phyloP scores from a whole-genome alignment of 2,797 vertebrate species.

The Sebastiscus tertius region DNA sequence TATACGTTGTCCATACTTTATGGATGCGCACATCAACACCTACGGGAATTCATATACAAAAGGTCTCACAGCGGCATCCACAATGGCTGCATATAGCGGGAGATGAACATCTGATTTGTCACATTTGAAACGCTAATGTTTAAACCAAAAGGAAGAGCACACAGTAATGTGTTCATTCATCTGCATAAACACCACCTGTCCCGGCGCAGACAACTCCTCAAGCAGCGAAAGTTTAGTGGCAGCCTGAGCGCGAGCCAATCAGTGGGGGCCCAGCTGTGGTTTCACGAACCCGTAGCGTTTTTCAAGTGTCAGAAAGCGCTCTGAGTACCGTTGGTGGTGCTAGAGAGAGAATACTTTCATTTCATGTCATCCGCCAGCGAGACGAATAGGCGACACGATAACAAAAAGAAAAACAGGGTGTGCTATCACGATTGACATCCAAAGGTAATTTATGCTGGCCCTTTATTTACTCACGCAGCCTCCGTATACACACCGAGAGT shows the following conservation, averaged over 20 bases:
- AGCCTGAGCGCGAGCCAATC: slow-evolving; percentile 83
- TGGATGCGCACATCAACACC: slow-evolving; percentile 59
- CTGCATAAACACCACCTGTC: slow-evolving; percentile 99
- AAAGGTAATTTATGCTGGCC: slow-evolving; percentile 86
- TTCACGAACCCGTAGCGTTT: slow-evolving; percentile 78
- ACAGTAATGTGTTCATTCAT: slow-evolving; percentile 99
- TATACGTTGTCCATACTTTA: slow-evolving; percentile 53
- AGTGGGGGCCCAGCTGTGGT: slow-evolving; percentile 82
- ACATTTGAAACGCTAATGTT: slow-evolving; percentile 99
- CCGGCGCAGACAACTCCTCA: slow-evolving; percentile 92
- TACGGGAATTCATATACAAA: slow-evolving; percentile 50
- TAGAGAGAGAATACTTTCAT: slow-evolving; percentile 83
- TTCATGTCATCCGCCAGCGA: slow-evolving; percentile 83
- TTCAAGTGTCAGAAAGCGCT: slow-evolving; percentile 84
- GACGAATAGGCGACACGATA: slow-evolving; percentile 82
- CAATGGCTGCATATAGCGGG: slow-evolving; percentile 86
- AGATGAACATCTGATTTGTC: slow-evolving; percentile 99
- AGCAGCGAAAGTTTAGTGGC: slow-evolving; percentile 90
- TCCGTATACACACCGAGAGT: slow-evolving; percentile 65
- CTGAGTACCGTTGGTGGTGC: slow-evolving; percentile 77
- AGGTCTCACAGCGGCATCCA: slow-evolving; percentile 86
- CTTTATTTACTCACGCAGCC: slow-evolving; percentile 79
- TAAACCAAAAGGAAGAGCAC: slow-evolving; percentile 99
- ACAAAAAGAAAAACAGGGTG: slow-evolving; percentile 82
- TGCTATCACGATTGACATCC: slow-evolving; percentile 83